Percentiles rank a stretch among this genome's conserved stretches.
phyloP scores from a whole-genome alignment of 2,888 invertebrate genomes.

The Stratiomys singularior region DNA sequence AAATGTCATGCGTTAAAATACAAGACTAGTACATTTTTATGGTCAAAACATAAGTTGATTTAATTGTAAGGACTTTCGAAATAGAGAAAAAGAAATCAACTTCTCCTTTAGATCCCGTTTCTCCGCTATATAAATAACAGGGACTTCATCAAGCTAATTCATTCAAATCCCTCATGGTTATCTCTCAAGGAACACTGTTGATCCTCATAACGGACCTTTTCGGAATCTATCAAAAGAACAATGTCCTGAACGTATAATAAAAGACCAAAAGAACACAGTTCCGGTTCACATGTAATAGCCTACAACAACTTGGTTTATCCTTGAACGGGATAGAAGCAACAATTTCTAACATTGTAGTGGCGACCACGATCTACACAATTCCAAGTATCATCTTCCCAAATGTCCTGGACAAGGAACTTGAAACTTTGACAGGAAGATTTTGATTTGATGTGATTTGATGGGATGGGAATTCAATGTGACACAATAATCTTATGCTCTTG shows the following conservation, averaged over 20 bases:
- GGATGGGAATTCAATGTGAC: slow-evolving; percentile 55
- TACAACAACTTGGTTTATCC: slow-evolving; percentile 29
- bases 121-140: too few relatives aligned
- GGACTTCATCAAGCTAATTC: too few relatives aligned
- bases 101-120: too few relatives aligned
- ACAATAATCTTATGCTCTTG: slow-evolving; percentile 47
- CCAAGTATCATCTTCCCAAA: slow-evolving; percentile 38
- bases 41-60: too few relatives aligned
- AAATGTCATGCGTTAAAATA: too few relatives aligned
- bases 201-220: slow-evolving; percentile 53
- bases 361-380: slow-evolving; percentile 24
- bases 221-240: slow-evolving; percentile 35
- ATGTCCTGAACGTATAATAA: slow-evolving; percentile 31
- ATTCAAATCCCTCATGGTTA: too few relatives aligned
- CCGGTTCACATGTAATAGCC: slow-evolving; percentile 50
- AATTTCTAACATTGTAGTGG: slow-evolving; percentile 11
- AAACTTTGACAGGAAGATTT: slow-evolving; percentile 46
- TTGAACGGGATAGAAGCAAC: slow-evolving; percentile 45
- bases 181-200: neutral
- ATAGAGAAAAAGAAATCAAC: too few relatives aligned
- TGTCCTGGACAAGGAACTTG: slow-evolving; percentile 43
- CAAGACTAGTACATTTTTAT: too few relatives aligned
- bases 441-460: neutral
- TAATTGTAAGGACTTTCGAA: too few relatives aligned
- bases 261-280: slow-evolving; percentile 45